Evolutionary conservation across 1,140 invertebrate genomes (phyloP), one percentile per base, ranked within the genome.

Genomic region (Lepidotrigona ventralis): DNA sequence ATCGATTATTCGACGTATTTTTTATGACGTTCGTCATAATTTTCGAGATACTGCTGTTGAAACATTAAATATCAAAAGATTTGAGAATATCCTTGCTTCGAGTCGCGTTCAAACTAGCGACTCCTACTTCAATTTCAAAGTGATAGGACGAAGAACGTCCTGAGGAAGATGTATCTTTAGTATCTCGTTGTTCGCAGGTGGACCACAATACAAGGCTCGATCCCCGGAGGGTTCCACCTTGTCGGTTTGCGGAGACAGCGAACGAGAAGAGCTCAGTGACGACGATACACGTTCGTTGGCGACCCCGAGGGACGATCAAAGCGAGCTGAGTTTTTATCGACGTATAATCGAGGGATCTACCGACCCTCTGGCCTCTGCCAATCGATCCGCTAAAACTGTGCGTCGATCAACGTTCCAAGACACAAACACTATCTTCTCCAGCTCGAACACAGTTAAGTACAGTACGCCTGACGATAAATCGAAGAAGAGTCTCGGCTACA

Each of bases 171-270:
- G 74, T 26, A 66, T 77, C 53, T 60, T 73, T 46, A 21, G 73
- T 68, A 64, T 68, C 56, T 76, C 33, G 29, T 73, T 87, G 26
- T 46, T 77, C 26, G 39, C 81, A 88, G 89, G 73, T 77, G 80
- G 76, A 29, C 60, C 81, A 86, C 83, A 75, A 75, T 86, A 88
- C 85, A 76, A 86, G 64, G 81, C 69, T 64, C 73, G 82, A n/a
- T 90, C 90, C 77, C 91, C 88, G 19, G 89, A 90, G 91, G 88
- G 84, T 78, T 89, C 88, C 77, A 86, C 84, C 79, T 85, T 90
- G 90, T 93, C 92, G 90, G 90, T 93, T 91, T 92, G 90, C 78
- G 89, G 88, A 56, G 91, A 93, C 90, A 92, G 88, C 83, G 81
- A 75, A 68, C 88, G 83, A 75, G 89, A 90, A 70, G 81, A 83